Percentiles rank a stretch among this genome's conserved stretches.
Conservation (phyloP, 2,113 vertebrate species). For the Chitala chitala region DNA sequence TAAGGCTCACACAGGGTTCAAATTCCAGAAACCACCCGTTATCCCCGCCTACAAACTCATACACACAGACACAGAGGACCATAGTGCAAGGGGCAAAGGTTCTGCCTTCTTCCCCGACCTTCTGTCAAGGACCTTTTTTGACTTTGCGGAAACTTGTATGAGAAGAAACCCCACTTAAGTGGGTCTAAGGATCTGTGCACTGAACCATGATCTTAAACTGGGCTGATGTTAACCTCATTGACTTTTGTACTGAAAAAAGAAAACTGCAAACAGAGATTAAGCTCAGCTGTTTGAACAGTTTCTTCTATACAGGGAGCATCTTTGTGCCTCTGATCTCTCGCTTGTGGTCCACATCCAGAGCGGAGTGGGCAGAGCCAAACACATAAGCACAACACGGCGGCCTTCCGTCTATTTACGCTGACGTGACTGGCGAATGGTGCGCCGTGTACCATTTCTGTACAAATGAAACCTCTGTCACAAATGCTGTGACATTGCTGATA, state of each 20-base stretch:
- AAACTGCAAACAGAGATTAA: background rate
- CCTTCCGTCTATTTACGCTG: background rate
- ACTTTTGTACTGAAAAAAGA: constrained; percentile 16
- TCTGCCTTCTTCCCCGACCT: too few relatives aligned
- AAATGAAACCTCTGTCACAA: too few relatives aligned
- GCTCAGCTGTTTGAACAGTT: constrained; percentile 4
- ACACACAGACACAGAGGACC: too few relatives aligned
- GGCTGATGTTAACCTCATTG: background rate
- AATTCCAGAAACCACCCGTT: background rate
- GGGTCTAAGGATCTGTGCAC: background rate
- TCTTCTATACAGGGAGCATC: background rate
- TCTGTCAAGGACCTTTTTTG: background rate
- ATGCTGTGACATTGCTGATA: too few relatives aligned
- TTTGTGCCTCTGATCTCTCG: background rate
- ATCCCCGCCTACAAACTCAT: background rate
- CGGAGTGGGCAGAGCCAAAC: too few relatives aligned
- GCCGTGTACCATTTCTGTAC: too few relatives aligned
- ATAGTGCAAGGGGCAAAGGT: too few relatives aligned
- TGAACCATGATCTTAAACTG: background rate
- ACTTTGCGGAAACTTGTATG: background rate
- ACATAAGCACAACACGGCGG: too few relatives aligned
- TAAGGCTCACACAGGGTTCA: constrained; percentile 14
- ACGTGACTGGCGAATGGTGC: too few relatives aligned
- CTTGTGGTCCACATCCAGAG: too few relatives aligned
- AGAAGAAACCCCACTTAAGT: background rate